A percentile compares a stretch with the other conserved stretches of the same genome.
These are phyloP conservation scores for Cotesia glomerata DNA, from an alignment of 1,140 invertebrate species.

Conservation along the genomic window DNA sequence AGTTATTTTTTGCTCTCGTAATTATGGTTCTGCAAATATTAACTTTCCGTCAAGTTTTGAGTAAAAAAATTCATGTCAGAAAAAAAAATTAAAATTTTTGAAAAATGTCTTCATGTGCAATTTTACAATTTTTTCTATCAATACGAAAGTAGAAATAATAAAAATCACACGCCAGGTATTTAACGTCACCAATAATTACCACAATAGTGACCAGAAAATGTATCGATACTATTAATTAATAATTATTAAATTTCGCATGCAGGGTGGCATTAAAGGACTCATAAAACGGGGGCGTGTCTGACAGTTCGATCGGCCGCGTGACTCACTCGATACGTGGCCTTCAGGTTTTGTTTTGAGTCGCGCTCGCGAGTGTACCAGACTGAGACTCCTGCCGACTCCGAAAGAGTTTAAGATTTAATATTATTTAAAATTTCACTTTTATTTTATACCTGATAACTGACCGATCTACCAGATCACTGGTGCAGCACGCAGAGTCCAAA, in stretches of 20 bases:
- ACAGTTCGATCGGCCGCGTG: slow-evolving; percentile 23
- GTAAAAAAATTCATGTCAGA: too few species aligned
- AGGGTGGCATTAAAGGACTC: background rate
- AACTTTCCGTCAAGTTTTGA: too few species aligned
- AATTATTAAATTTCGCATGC: slow-evolving; percentile 15
- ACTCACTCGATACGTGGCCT: slow-evolving; percentile 24
- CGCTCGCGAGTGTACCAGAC: background rate
- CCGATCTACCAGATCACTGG: slow-evolving; percentile 1
- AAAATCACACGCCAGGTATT: too few species aligned
- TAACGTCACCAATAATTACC: too few species aligned
- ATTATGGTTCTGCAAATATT: too few species aligned
- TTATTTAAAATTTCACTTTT: background rate
- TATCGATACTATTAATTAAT: background rate
- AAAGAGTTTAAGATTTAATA: background rate
- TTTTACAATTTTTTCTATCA: too few species aligned
- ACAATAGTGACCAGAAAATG: background rate
- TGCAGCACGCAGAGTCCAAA: background rate
- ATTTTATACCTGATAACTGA: slow-evolving; percentile 11
- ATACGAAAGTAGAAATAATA: too few species aligned
- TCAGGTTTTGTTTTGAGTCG: slow-evolving; percentile 18
- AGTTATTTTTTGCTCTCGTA: too few species aligned
- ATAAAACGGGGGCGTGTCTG: slow-evolving; percentile 19
- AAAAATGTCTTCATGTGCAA: too few species aligned
- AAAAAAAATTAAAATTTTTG: too few species aligned
- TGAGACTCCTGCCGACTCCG: too few species aligned